Base-by-base conservation (phyloP, 2,797 vertebrate species). In the Argya squamiceps region DNA sequence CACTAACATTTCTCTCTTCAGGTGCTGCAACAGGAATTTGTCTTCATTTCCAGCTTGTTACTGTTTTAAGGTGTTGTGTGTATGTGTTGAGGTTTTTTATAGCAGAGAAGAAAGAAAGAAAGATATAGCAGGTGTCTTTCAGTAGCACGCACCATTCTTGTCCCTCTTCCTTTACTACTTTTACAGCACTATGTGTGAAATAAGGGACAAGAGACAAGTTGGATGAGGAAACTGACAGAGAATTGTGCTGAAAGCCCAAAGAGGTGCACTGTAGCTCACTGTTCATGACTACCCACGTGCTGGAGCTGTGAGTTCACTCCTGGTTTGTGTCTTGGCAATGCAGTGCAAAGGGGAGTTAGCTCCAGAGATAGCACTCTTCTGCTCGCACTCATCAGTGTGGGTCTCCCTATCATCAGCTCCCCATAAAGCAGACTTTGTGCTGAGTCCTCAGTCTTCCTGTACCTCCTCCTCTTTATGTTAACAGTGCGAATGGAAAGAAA, bases 111-210 rank as follows among this genome's bases (percentile, higher is more conserved):
- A 62, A 83, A 39, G 19, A 62, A 83, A 39, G 69, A 76, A 84
- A 60, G 11, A 9, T 29, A 22, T 0, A 59, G 18, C 6, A 37
- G 7, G 8, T 59, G 27, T 67, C 47, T 89, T 76, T 34, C 46
- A 74, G 36, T 44, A 69, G 16, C 37, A 56, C 0, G 0, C 18
- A 36, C 10, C 1, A 1, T 36, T 36, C 52, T 43, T 39, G 8
- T 44, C 30, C n/a, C 11, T 75, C 22, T 84, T 89, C 30, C 30
- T 71, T 75, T 39, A 19, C 36, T 69, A 10, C 7, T 69, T 68
- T 78, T 64, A 68, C 11, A 65, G 16, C 9, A 12, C 6, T 21
- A 6, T 17, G 47, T 67, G 34, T 53, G n/a, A 90, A 83, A 30
- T 29, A 81, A 36, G 13, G 24, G 37, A 39, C 41, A 60, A n/a